These are phyloP conservation scores for Phenganax marumi DNA, from an alignment of 92 coral and sea anemone species.

Conservation along the genomic window DNA sequence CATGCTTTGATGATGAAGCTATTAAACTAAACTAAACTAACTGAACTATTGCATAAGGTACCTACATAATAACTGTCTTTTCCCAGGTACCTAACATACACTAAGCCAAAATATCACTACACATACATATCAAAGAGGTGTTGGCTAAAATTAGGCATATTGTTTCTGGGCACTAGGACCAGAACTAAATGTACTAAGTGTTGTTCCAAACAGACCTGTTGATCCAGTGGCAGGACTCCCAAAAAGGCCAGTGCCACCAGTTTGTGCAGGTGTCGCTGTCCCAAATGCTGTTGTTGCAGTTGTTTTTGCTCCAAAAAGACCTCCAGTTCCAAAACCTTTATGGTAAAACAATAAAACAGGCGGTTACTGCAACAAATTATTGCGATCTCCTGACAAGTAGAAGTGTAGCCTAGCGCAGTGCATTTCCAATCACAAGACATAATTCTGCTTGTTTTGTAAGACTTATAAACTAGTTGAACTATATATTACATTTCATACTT, in stretches of 20 bases:
- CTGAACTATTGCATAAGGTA: no score
- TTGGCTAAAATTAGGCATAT: not conserved
- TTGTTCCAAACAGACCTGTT: conserved; percentile 58
- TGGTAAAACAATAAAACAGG: not conserved
- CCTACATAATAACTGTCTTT: not conserved
- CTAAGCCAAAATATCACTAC: not conserved
- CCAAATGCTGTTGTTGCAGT: conserved; percentile 51
- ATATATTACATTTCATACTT: no score
- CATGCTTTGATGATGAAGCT: no score
- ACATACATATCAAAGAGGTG: not conserved
- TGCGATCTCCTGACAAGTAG: not conserved
- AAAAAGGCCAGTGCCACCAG: conserved; percentile 58
- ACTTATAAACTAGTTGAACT: no score
- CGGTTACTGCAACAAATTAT: not conserved
- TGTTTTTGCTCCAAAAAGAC: conserved; percentile 52
- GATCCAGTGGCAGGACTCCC: conserved; percentile 58
- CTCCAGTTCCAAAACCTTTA: conserved; percentile 53
- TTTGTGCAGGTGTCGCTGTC: conserved; percentile 33
- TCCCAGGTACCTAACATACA: not conserved
- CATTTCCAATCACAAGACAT: no score
- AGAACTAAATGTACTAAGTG: conserved; percentile 39
- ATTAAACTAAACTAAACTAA: no score
- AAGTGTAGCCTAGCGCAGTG: not conserved
- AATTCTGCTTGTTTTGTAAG: no score
- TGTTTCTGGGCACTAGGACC: conserved; percentile 34